Evolutionary conservation across 2,113 vertebrate species (phyloP), one percentile per base, ranked within the genome.

Genomic region (Esox niger): DNA sequence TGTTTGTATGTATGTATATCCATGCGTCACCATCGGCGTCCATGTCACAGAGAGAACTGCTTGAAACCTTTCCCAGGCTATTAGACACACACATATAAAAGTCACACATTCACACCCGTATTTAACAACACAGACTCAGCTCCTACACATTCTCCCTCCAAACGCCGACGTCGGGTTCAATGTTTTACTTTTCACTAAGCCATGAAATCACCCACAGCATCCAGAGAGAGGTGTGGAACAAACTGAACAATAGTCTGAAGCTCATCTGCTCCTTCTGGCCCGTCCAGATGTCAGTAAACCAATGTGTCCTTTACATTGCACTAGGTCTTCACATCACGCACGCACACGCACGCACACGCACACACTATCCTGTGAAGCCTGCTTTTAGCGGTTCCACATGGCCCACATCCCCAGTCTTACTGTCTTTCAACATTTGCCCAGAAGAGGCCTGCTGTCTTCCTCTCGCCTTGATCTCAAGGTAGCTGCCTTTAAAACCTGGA

Each of bases 11-110:
- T n/a, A n/a, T n/a, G 73, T 75, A 77, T 71, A 82, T 80, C 77
- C 67, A 74, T 61, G 75, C 67, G 52, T 82, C 52, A 30, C 63
- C 74, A 78, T 80, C 76, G 82, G 80, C 73, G 79, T 76, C 71
- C 62, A 55, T 77, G 76, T 67, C 63, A 73, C 77, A 52, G 69
- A 65, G 63, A 70, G 73, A 81, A 68, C 71, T 62, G 54, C 62
- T 80, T 61, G 64, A 62, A 62, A 59, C 71, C 77, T 62, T 77
- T 73, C 75, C 70, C 61, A 73, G 75, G 81, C 49, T 10, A 75
- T 65, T 73, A 60, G 65, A 77, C 15, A 33, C 38, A 62, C 46
- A 63, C 47, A 27, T 4, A 17, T 11, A 3, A 23, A 17, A 61
- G 9, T 5, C 11, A 27, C 62, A 73, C 30, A 61, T 32, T 64